Base-by-base conservation (phyloP, 2,113 vertebrate genomes). In the Lipophrys pholis region DNA sequence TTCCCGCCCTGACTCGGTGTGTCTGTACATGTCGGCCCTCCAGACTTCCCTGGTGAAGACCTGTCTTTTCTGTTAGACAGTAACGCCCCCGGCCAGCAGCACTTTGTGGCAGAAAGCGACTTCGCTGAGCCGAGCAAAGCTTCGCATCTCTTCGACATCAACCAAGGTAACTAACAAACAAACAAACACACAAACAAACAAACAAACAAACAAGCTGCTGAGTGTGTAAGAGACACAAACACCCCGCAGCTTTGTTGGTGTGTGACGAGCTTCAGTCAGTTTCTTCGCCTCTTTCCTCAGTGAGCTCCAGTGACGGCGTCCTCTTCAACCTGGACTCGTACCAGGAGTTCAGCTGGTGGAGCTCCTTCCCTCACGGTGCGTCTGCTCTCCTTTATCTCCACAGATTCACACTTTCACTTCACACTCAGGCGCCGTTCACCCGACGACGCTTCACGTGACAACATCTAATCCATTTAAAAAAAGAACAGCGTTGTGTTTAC, bases 31-130 rank as follows among this genome's bases (percentile, higher is more conserved):
- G 68, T 89, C 82, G 87, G 85, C 90, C 87, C 90, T 82, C 59
- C 88, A 95, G 94, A 95, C 88, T 90, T 78, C 84, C 86, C 76
- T 92, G 92, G 92, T 89, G 94, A 95, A 93, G 93, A 95, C 83
- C 92, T 93, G 87, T 95, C 93, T 88, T 94, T 94, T 91, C 87
- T 94, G 83, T 93, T 94, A 92, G 93, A 95, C 90, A 91, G 90
- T 69, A 93, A 91, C 90, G 63, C 38, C 12, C 56, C 82, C 0
- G 77, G 56, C 62, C 92, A 90, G 69, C 85, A 90, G 82, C 90
- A 90, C 71, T 93, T 81, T 14, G 48, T 39, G 5, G 69, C 74
- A 14, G 91, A 93, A 7, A 73, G 65, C 16, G 65, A 78, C n/a
- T 93, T 83, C 58, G 40, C 65, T 0, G 90, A 93, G 49, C 78